These are phyloP conservation scores for Bombus difficillimus DNA, from an alignment of 1,140 invertebrate species.

Conservation along the genomic window DNA sequence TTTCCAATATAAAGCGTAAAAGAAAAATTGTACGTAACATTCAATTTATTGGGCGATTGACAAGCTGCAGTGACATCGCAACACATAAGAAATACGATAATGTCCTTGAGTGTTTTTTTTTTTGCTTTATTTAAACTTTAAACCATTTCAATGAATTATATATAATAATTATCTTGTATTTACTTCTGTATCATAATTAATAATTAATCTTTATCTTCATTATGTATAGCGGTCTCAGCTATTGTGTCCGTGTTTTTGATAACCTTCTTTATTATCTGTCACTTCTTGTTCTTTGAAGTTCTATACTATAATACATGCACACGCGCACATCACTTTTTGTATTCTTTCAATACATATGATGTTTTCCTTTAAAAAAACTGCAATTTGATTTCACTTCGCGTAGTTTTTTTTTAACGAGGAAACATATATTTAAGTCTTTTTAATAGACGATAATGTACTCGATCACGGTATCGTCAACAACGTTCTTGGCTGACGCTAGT, in stretches of 20 bases:
- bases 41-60: conserved; percentile 59
- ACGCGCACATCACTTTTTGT: conserved; percentile 60
- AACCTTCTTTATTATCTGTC: conserved; percentile 55
- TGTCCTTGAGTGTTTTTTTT: conserved; percentile 62
- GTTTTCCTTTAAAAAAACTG: conserved; percentile 62
- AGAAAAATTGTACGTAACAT: conserved; percentile 47
- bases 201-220: conserved; percentile 76
- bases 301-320: conserved; percentile 76
- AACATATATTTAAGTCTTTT: conserved; percentile 63
- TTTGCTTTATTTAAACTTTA: conserved; percentile 74
- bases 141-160: conserved; percentile 75
- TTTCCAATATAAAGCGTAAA: conserved; percentile 51
- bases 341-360: conserved; percentile 60
- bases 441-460: conserved; percentile 58
- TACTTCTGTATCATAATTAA: conserved; percentile 73
- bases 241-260: conserved; percentile 57
- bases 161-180: conserved; percentile 77
- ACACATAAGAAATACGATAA: conserved; percentile 67
- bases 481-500: conserved; percentile 56
- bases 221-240: conserved; percentile 75
- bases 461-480: conserved; percentile 70
- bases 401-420: conserved; percentile 58
- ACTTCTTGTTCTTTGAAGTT: conserved; percentile 61
- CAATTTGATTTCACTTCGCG: conserved; percentile 71
- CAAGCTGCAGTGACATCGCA: conserved; percentile 58